Evolutionary conservation across 2,888 invertebrate species (phyloP).

Genomic region (Masnerella sp.): DNA sequence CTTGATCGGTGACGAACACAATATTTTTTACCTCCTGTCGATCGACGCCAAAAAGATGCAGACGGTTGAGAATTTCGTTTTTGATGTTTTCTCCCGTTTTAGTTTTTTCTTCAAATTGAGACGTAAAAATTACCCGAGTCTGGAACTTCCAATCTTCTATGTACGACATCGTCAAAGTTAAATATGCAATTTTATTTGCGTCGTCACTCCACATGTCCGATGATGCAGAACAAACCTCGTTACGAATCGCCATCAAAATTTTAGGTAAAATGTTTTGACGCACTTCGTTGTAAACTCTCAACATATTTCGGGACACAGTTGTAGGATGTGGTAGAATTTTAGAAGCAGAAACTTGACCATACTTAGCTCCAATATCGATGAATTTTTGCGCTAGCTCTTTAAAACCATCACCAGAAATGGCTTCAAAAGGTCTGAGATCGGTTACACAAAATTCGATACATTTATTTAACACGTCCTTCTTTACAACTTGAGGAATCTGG

Average conservation of each 20-base stretch:
- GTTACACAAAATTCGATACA: too few relatives aligned
- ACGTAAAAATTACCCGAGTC: too few relatives aligned
- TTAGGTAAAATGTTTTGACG: not conserved
- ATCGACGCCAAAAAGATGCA: too few relatives aligned
- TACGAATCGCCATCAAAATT: not conserved
- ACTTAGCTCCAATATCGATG: constrained; percentile 3
- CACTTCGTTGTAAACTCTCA: not conserved
- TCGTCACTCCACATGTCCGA: constrained; percentile 21
- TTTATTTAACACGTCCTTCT: too few relatives aligned
- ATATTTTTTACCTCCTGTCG: too few relatives aligned
- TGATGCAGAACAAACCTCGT: not conserved
- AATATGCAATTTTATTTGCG: constrained; percentile 1
- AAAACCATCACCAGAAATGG: not conserved
- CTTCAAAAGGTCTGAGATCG: constrained; percentile 3
- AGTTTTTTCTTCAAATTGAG: too few relatives aligned
- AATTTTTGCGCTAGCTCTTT: not conserved
- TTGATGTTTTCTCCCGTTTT: too few relatives aligned
- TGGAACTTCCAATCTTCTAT: too few relatives aligned
- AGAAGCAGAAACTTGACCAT: not conserved
- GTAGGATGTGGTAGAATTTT: not conserved
- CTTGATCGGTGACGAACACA: too few relatives aligned
- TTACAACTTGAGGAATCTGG: too few relatives aligned
- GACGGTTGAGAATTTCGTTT: too few relatives aligned
- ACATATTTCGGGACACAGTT: constrained; percentile 3
- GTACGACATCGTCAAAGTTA: constrained; percentile 6